Evolutionary conservation across 1,140 invertebrate species (phyloP), one percentile per base, ranked within the genome.

Genomic region (Philotrypesis tridentata): DNA sequence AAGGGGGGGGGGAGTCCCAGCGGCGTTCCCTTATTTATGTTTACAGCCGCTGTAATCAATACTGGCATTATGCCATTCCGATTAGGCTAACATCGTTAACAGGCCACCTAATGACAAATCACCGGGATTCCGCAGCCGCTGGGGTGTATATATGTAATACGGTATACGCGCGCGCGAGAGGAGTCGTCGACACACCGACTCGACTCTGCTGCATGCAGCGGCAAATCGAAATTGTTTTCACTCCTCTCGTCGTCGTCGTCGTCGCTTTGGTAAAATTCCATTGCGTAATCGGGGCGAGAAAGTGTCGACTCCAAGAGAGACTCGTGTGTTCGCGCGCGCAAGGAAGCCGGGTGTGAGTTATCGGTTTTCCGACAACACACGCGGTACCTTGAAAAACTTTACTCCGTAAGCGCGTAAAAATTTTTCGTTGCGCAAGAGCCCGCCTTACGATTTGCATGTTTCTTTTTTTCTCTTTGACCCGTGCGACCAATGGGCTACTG

Each of bases 1-100:
- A 63, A 29, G 74, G 31, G 7, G 37, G 29, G 23, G 17, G 31
- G 33, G n/a, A 63, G 14, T 67, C 33, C 33, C 71, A 21, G 11
- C 80, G 48, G 11, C 73, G 48, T 82, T 76, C 72, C 73, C 73
- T 82, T 74, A 83, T 79, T 79, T 79, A 83, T 79, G 80, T 79
- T 79, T 61, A 83, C 76, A 74, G 70, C 31, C 7, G 48, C 14
- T 27, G 29, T 79, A 83, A 74, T 83, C 72, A 77, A 82, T 78
- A 77, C 70, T 78, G 70, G 75, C 74, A 67, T 75, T 68, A 79
- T 79, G 82, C 77, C 77, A 79, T 83, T 74, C 60, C 76, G 70
- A 74, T 74, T 83, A 67, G 65, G 74, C 74, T 61, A 80, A 80
- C 71, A 60, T 55, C 79, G 71, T 80, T 80, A 80, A 63, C 70